Base-by-base conservation (phyloP, 2,888 invertebrate genomes). In the Ceriagrion tenellum region DNA sequence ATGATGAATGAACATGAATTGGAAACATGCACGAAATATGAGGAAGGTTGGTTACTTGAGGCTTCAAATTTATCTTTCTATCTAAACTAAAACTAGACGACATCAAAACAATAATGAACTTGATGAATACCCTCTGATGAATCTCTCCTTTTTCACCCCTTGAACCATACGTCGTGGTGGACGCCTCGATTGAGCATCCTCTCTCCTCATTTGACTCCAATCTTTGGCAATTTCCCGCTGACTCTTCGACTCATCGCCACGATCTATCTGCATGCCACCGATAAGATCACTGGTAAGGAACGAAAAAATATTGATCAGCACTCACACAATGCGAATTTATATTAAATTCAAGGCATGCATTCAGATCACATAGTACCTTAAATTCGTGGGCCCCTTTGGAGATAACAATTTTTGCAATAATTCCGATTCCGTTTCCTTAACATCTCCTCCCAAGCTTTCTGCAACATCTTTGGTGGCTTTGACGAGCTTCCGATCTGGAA, bases 391-490 rank as follows among this genome's bases (percentile, higher is more conserved):
- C 4, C 93, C n/a, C 69, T 93, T 93, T 13, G 93, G 40, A n/a
- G 93, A 74, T 74, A 93, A 74, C 16, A 93, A n/a, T 96, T 98
- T 98, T 26, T 98, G 97, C 95, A 99, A 97, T 12, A 99, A 97
- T 96, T 98, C 98, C 0, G 98, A 97, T 97, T 98, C 98, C 0
- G 98, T 98, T 96, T 98, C 97, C 96, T 98, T 97, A 0, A 97
- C 97, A 96, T 98, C 97, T 23, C 98, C 98, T 95, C 98, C 98
- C 0, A 98, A 96, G 74, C 97, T 97, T 96, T 97, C 97, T 0
- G 99, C 98, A n/a, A 98, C 98, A 95, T 98, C 97, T 96, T 98
- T 97, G 0, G 98, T 98, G 20, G 98, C 98, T 96, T 97, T 97
- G 47, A 97, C 97, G 90, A 98, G 96, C 96, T 97, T 96, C 16